Evolutionary conservation across 2,113 vertebrate species (phyloP).

Genomic region (rat (Rattus norvegicus)): DNA sequence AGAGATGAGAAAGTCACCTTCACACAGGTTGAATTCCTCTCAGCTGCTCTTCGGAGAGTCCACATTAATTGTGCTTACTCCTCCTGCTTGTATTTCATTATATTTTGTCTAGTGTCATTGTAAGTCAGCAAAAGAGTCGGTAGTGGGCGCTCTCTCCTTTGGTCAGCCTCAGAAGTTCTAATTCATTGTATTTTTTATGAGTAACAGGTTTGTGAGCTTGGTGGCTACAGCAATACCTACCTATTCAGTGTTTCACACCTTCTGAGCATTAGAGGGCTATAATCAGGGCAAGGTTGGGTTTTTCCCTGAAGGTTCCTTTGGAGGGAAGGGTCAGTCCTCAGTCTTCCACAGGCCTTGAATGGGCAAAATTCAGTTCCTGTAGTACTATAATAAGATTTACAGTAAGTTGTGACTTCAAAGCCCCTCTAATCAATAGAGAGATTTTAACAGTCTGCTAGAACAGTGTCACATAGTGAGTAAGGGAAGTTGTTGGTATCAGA

Average conservation of each 20-base stretch:
- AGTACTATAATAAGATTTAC: not conserved
- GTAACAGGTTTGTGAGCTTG: not conserved
- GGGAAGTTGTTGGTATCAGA: too few relatives aligned
- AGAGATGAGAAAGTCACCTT: not conserved
- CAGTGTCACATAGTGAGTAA: not conserved
- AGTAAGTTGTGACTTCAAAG: slow-evolving; percentile 12
- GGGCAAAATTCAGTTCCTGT: not conserved
- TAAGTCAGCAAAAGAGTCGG: not conserved
- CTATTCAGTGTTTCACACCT: not conserved
- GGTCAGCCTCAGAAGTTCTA: not conserved
- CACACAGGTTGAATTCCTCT: not conserved
- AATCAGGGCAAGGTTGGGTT: not conserved
- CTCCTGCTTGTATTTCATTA: not conserved
- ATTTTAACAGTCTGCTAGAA: not conserved
- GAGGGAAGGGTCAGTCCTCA: not conserved
- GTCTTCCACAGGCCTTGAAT: not conserved
- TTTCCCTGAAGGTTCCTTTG: not conserved
- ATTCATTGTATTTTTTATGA: not conserved
- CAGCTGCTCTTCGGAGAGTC: not conserved
- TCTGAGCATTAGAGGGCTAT: not conserved
- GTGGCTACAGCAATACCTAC: not conserved
- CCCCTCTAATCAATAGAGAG: not conserved
- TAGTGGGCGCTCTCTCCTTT: not conserved
- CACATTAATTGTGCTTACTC: not conserved
- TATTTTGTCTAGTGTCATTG: not conserved